These are phyloP conservation scores for Idaea biselata DNA, from an alignment of 2,888 invertebrate genomes.

Conservation along the genomic window DNA sequence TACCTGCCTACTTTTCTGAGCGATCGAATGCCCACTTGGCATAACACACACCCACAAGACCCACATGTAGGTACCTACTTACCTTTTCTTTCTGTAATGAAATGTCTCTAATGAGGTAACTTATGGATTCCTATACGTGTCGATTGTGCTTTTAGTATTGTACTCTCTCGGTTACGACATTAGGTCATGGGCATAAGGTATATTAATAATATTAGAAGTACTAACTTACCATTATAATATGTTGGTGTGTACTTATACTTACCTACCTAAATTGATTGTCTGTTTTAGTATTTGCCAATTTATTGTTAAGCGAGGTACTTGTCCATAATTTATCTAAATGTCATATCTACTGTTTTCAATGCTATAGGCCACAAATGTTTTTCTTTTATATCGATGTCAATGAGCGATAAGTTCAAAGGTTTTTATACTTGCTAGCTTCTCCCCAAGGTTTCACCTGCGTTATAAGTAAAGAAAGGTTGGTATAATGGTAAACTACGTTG, in stretches of 20 bases:
- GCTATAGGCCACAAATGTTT: not conserved
- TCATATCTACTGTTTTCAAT: not conserved
- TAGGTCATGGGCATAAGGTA: conserved; percentile 1
- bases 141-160: not conserved
- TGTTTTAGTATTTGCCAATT: not conserved
- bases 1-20: not conserved
- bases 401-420: not conserved
- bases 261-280: not conserved
- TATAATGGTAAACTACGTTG: not conserved
- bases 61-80: not conserved
- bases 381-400: not conserved
- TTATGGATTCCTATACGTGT: not conserved
- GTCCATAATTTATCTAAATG: not conserved
- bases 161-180: not conserved
- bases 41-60: not conserved
- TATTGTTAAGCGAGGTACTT: not conserved
- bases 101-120: not conserved
- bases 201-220: conserved; percentile 3
- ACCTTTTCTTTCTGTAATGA: not conserved
- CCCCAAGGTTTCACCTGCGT: not conserved
- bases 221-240: not conserved
- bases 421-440: not conserved
- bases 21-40: not conserved
- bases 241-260: not conserved
- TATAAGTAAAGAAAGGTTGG: not conserved